A percentile compares a stretch with the other conserved stretches of the same genome.
Evolutionary conservation across 2,113 vertebrate species (phyloP).

Genomic region (Tetraodon nigroviridis): DNA sequence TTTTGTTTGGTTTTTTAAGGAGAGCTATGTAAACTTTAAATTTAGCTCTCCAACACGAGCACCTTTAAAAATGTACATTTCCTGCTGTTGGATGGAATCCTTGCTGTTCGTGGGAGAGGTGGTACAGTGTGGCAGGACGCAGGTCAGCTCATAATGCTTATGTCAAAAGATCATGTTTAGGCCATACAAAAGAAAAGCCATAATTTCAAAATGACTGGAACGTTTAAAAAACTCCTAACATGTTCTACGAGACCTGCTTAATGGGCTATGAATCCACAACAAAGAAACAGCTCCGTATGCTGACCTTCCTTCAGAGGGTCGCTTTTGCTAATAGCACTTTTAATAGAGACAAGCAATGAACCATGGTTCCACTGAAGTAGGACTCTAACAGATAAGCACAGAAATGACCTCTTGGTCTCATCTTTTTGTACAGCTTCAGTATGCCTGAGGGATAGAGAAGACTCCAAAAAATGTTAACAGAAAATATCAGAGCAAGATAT

Average conservation of each 20-base stretch:
- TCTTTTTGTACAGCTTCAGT: no score
- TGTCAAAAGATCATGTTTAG: constrained; percentile 30
- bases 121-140: background rate
- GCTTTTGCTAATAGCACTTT: constrained; percentile 20
- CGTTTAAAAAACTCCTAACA: background rate
- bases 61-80: no score
- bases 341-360: constrained; percentile 7
- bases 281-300: constrained; percentile 19
- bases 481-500: background rate
- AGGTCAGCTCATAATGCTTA: constrained; percentile 8
- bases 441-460: no score
- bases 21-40: no score
- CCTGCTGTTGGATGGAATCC: background rate
- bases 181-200: background rate
- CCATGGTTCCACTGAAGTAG: constrained; percentile 5
- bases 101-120: background rate
- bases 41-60: no score
- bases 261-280: constrained; percentile 14
- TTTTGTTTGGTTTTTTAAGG: no score
- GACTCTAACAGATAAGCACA: background rate
- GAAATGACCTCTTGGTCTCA: background rate
- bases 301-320: background rate
- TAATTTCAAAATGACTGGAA: constrained; percentile 18
- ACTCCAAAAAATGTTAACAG: background rate
- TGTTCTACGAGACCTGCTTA: constrained; percentile 7